These are phyloP conservation scores for Luidia sarsii DNA, from an alignment of 53 echinoderm and acorn worm species.

Conservation along the genomic window DNA sequence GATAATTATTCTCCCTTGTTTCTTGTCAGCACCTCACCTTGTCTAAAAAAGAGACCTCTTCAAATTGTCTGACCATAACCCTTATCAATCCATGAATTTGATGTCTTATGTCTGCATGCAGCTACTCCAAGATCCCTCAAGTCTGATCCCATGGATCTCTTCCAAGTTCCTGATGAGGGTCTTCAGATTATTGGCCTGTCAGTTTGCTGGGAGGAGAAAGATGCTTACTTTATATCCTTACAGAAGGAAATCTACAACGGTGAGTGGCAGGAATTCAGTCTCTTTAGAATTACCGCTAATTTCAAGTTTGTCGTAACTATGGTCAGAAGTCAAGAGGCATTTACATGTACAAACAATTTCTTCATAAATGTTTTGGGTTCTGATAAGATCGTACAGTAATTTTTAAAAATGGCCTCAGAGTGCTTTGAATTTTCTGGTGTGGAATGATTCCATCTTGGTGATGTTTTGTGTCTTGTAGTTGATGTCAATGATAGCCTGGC, in stretches of 20 bases:
- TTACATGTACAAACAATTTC: not conserved
- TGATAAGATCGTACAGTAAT: not conserved
- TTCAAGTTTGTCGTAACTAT: too few relatives aligned
- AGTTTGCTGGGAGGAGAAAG: constrained; percentile 91
- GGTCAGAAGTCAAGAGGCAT: too few relatives aligned
- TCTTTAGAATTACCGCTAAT: too few relatives aligned
- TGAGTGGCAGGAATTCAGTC: constrained; percentile 13
- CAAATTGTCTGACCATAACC: too few relatives aligned
- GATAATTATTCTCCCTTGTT: too few relatives aligned
- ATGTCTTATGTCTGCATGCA: not conserved
- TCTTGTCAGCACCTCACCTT: too few relatives aligned
- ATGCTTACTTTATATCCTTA: constrained; percentile 94
- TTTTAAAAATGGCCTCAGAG: too few relatives aligned
- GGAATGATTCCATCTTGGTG: too few relatives aligned
- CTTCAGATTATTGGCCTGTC: constrained; percentile 82
- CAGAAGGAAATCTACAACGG: constrained; percentile 64
- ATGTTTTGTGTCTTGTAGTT: constrained; percentile 17
- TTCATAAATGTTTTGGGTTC: not conserved
- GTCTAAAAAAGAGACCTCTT: too few relatives aligned
- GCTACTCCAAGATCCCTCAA: constrained; percentile 9
- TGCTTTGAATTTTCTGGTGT: too few relatives aligned
- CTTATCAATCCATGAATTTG: too few relatives aligned
- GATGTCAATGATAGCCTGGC: constrained; percentile 84
- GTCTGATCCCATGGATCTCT: constrained; percentile 59
- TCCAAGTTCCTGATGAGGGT: constrained; percentile 65